phyloP scores from a whole-genome alignment of 2,797 vertebrate genomes.

The Propithecus deckenii region DNA sequence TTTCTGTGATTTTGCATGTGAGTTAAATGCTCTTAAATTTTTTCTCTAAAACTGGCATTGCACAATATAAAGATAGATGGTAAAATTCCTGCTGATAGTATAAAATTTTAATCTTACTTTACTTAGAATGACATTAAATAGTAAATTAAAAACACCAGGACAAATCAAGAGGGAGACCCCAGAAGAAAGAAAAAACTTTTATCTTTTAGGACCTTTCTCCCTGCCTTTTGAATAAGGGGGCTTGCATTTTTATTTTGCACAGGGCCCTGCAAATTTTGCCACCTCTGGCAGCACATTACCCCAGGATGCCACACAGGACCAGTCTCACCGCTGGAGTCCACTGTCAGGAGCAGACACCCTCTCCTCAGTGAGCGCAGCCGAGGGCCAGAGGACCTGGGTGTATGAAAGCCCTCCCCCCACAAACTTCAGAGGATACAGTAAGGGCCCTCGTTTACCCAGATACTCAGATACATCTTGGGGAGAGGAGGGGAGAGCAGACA shows the following conservation, averaged over 20 bases:
- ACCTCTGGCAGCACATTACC: neutral
- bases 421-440: neutral
- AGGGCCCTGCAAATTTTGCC: neutral
- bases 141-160: neutral
- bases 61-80: neutral
- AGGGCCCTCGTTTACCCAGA: neutral
- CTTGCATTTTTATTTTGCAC: neutral
- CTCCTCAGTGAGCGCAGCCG: neutral
- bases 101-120: slow-evolving; percentile 22
- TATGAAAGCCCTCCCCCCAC: neutral
- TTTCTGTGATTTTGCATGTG: neutral
- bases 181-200: neutral
- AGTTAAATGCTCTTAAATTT: neutral
- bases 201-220: neutral
- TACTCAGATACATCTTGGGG: neutral
- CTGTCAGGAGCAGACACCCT: too few species aligned
- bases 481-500: neutral
- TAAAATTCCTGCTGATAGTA: neutral
- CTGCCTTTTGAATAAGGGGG: neutral
- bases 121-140: slow-evolving; percentile 16
- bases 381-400: neutral
- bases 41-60: neutral
- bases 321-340: neutral
- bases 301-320: neutral
- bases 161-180: neutral